Evolutionary conservation across 2,797 vertebrate species (phyloP).

Genomic region (Thunnus albacares): DNA sequence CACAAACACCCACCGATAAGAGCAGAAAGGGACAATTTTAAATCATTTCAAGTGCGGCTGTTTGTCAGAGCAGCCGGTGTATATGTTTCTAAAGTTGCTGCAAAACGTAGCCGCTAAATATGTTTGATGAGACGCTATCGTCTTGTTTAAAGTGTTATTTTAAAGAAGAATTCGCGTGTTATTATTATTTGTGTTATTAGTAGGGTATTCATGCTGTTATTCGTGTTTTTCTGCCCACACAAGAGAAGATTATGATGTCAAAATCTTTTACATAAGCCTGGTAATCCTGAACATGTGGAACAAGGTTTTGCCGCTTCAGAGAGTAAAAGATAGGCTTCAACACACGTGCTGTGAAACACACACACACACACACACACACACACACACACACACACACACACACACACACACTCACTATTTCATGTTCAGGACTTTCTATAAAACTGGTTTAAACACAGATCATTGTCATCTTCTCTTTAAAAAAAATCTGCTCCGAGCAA

Average conservation of each 20-base stretch:
- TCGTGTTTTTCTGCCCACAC: neutral
- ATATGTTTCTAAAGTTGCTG: neutral
- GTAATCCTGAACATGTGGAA: constrained; percentile 27
- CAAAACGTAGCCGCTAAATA: neutral
- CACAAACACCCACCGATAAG: neutral
- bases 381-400: neutral
- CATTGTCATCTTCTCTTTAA: too few species aligned
- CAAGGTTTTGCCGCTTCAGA: neutral
- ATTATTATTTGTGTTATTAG: neutral
- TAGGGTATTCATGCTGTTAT: neutral
- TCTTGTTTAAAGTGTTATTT: neutral
- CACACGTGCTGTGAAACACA: constrained; percentile 3
- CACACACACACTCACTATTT: constrained; percentile 4
- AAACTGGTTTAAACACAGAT: constrained; percentile 2
- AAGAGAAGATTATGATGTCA: neutral
- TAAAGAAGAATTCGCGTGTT: neutral
- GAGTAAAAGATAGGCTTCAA: neutral
- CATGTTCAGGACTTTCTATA: neutral
- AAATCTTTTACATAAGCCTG: neutral
- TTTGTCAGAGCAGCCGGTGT: too few species aligned
- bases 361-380: constrained; percentile 14
- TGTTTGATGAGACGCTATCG: neutral
- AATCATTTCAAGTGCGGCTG: neutral
- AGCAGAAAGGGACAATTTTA: too few species aligned
- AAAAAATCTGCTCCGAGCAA: neutral